Base-by-base conservation (phyloP, 2,888 invertebrate species). In the Epistrophella euchroma region DNA sequence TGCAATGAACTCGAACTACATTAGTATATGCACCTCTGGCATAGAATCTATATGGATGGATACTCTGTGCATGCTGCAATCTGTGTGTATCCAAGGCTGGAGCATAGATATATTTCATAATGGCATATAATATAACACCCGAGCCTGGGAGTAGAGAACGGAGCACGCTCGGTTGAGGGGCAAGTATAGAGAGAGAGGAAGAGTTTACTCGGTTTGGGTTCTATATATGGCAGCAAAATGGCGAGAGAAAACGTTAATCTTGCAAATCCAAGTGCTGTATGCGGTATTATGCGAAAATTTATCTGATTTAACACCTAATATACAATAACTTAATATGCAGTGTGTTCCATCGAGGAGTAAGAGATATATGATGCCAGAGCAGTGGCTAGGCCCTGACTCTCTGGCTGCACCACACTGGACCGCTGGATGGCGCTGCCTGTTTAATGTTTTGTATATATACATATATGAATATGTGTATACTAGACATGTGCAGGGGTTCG, bases 241-340 rank as follows among this genome's bases (percentile, higher is more conserved):
- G 87, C 79, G 77, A 85, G 88, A 88, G 87, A 88, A 88, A 88
- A 89, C 92, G 92, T 92, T 92, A 92, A 92, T 92, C 92, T 92
- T 90, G 90, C 91, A 92, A 92, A 92, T 92, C 92, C 92, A 91
- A 92, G 92, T 91, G 92, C 91, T 92, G 92, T 91, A 92, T 92
- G 92, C 92, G 92, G 92, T 92, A 92, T 92, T 92, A 92, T 92
- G 92, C 92, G 92, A 92, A 92, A 92, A 92, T 92, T 92, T 92
- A 92, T 92, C 92, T 92, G 92, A 92, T 92, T 92, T 92, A 92
- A 92, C 92, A 92, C 92, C 92, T 92, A 92, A 92, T 92, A 92
- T 92, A 92, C 92, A 92, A 92, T 92, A 92, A 92, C 92, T 92
- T 92, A 92, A 92, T 92, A 92, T 91, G 91, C 92, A 91, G 88